Evolutionary conservation across 2,113 vertebrate genomes (phyloP).

Genomic region (Dasyurus viverrinus): DNA sequence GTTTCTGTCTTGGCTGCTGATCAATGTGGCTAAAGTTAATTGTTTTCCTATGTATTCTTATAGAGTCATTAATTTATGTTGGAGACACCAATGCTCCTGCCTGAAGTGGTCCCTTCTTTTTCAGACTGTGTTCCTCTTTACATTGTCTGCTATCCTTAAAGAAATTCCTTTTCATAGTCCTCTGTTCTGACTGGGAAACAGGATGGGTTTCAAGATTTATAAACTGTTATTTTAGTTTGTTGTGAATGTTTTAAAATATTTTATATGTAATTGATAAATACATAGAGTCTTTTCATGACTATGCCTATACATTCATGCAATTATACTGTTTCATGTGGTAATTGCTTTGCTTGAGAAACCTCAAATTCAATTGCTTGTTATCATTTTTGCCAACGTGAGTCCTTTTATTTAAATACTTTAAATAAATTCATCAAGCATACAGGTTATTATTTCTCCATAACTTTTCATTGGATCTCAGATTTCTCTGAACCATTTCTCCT

Average conservation of each 20-base stretch:
- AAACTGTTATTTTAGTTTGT: too few species aligned
- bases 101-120: not conserved
- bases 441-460: not conserved
- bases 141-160: not conserved
- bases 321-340: not conserved
- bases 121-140: not conserved
- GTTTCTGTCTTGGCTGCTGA: too few species aligned
- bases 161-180: too few species aligned
- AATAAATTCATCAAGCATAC: not conserved
- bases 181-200: too few species aligned
- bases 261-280: too few species aligned
- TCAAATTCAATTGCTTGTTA: not conserved
- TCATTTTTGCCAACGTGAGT: not conserved
- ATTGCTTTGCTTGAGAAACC: not conserved
- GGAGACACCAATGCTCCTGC: not conserved
- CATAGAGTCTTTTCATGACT: not conserved
- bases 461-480: not conserved
- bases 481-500: too few species aligned
- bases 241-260: too few species aligned
- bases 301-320: not conserved
- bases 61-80: not conserved
- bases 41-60: not conserved
- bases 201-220: too few species aligned
- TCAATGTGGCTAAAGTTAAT: not conserved
- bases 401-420: not conserved